Evolutionary conservation across 2,888 invertebrate species (phyloP), one percentile per base, ranked within the genome.

Genomic region (Molorchus minor): DNA sequence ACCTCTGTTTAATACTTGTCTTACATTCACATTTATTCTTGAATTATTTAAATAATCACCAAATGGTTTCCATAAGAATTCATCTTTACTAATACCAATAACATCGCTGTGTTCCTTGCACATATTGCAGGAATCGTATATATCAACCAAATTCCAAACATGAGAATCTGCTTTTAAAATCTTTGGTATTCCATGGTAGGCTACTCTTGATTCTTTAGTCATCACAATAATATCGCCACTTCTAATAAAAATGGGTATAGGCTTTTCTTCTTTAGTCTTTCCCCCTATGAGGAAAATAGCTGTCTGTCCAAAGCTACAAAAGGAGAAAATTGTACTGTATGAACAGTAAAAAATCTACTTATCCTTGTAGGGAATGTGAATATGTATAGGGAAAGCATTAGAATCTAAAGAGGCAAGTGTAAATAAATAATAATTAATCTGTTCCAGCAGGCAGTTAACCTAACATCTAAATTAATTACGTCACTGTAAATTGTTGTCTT

Each of bases 221-320:
- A 99, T 98, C 0, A 98, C 81, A 25, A 96, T 81, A 52, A 98
- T 84, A 80, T 99, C 98, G 0, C 98, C 98, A 80, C 94, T 94
- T 56, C 87, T 84, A 1, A 99, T 81, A 71, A 89, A 86, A 49
- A 99, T 74, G 0, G 93, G 87, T 13, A 84, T 82, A 1, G 92
- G 89, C 72, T 86, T 82, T 45, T 86, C 84, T 29, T 88, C 86
- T 71, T 88, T 88, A 0, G 87, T 87, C 68, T 78, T 77, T 0
- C 96, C 96, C 15, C 98, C 98, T 66, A 98, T 86, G 30, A 99
- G 83, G 80, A 98, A 99, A 72, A 99, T 87, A 10, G 96, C 97
- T 52, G 92, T 88, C 80, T 96, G 96, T 0, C 98, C 99, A 81
- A 99, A 95, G 81, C 98, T 98, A 35, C 64, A 70, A 61, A 20